phyloP scores from a whole-genome alignment of 2,888 invertebrate genomes.

The Iphiclides podalirius region DNA sequence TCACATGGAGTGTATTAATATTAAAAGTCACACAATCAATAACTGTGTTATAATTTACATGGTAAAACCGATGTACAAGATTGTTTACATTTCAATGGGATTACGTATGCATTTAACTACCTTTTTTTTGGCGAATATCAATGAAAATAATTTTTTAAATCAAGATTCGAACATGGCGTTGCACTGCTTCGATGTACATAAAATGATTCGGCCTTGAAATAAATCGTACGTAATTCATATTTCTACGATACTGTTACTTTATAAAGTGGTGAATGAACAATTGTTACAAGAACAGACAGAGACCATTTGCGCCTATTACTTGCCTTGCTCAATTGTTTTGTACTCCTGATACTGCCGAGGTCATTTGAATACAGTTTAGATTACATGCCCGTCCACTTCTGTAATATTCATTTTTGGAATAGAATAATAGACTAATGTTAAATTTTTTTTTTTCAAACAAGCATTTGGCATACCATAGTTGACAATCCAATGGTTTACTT shows the following conservation, averaged over 20 bases:
- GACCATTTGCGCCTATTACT: conserved; percentile 10
- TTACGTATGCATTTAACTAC: too few relatives aligned
- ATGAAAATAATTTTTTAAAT: too few relatives aligned
- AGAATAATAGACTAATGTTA: too few relatives aligned
- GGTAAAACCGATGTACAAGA: too few relatives aligned
- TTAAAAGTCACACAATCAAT: too few relatives aligned
- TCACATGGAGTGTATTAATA: too few relatives aligned
- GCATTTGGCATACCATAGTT: too few relatives aligned
- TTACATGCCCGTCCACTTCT: conserved; percentile 3
- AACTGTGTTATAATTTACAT: too few relatives aligned
- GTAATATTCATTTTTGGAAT: background rate
- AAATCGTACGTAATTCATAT: background rate
- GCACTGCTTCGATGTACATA: background rate
- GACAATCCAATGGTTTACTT: too few relatives aligned
- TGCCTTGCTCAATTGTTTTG: conserved; percentile 20
- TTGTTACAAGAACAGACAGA: conserved; percentile 2
- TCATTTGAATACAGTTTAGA: conserved; percentile 18
- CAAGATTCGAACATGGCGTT: background rate
- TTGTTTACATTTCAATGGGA: too few relatives aligned
- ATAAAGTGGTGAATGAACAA: conserved; percentile 15
- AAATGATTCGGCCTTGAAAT: background rate
- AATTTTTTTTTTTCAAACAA: too few relatives aligned
- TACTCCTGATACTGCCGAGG: conserved; percentile 11
- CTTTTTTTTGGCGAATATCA: too few relatives aligned
- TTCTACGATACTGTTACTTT: background rate